phyloP scores from a whole-genome alignment of 2,888 invertebrate species.

The Timema podura region DNA sequence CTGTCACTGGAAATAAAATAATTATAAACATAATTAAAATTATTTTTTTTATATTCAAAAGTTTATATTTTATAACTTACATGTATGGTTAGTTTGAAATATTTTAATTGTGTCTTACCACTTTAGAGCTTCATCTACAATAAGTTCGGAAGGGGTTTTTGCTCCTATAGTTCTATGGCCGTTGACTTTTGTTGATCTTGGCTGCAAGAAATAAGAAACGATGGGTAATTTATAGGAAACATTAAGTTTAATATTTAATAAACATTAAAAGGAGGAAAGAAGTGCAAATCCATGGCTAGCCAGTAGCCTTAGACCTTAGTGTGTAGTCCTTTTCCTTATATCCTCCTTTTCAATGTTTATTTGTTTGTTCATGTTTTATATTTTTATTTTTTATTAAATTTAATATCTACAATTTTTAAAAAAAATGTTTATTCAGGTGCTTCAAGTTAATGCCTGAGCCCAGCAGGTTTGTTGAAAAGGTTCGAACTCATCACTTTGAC shows the following conservation, averaged over 20 bases:
- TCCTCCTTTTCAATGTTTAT: not conserved
- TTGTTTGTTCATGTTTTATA: not conserved
- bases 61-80: not conserved
- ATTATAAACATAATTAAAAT: not conserved
- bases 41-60: not conserved
- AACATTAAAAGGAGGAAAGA: too few relatives aligned
- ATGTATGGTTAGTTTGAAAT: not conserved
- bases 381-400: not conserved
- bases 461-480: too few relatives aligned
- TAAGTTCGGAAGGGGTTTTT: conserved; percentile 27
- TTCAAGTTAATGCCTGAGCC: too few relatives aligned
- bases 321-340: not conserved
- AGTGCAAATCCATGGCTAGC: too few relatives aligned
- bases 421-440: too few relatives aligned
- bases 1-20: conserved; percentile 23
- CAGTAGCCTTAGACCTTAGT: too few relatives aligned
- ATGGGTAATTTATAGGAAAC: too few relatives aligned
- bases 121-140: conserved; percentile 43
- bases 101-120: conserved; percentile 35
- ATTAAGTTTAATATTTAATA: too few relatives aligned
- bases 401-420: not conserved
- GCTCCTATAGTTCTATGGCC: conserved; percentile 7
- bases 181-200: not conserved
- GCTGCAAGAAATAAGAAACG: not conserved
- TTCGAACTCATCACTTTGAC: too few relatives aligned